phyloP scores from a whole-genome alignment of 2,113 vertebrate genomes.

The Ictalurus furcatus region DNA sequence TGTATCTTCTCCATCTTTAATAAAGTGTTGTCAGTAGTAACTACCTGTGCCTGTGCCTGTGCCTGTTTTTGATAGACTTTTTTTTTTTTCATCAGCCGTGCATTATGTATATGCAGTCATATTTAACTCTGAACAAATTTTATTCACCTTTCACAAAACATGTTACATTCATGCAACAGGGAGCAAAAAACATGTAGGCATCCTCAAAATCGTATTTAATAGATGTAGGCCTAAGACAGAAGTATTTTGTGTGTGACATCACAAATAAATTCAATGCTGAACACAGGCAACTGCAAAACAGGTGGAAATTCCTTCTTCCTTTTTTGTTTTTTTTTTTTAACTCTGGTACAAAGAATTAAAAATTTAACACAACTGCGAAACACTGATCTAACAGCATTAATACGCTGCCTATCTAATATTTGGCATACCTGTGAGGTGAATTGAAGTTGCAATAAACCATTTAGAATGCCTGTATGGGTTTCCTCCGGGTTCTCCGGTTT shows the following conservation, averaged over 20 bases:
- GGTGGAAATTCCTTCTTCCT: too few relatives aligned
- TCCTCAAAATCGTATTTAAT: background rate
- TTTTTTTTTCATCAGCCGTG: too few relatives aligned
- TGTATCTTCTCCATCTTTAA: slow-evolving; percentile 45
- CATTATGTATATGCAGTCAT: background rate
- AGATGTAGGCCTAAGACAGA: too few relatives aligned
- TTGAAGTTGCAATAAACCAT: background rate
- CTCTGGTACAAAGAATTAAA: too few relatives aligned
- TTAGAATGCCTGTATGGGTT: background rate
- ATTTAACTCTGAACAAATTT: background rate
- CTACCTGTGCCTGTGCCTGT: slow-evolving; percentile 7
- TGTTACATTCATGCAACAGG: background rate
- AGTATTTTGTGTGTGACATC: too few relatives aligned
- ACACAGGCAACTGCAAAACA: too few relatives aligned
- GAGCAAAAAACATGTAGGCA: background rate
- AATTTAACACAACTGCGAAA: too few relatives aligned
- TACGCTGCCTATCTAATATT: background rate
- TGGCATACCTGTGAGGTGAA: background rate
- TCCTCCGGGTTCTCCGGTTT: background rate
- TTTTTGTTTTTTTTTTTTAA: too few relatives aligned
- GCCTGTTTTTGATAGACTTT: background rate
- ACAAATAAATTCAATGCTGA: too few relatives aligned
- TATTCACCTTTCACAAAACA: background rate
- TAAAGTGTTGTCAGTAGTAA: slow-evolving; percentile 47
- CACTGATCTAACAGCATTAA: background rate